Evolutionary conservation across 2,113 vertebrate species (phyloP), one percentile per base, ranked within the genome.

Genomic region (Rhombomys opimus): DNA sequence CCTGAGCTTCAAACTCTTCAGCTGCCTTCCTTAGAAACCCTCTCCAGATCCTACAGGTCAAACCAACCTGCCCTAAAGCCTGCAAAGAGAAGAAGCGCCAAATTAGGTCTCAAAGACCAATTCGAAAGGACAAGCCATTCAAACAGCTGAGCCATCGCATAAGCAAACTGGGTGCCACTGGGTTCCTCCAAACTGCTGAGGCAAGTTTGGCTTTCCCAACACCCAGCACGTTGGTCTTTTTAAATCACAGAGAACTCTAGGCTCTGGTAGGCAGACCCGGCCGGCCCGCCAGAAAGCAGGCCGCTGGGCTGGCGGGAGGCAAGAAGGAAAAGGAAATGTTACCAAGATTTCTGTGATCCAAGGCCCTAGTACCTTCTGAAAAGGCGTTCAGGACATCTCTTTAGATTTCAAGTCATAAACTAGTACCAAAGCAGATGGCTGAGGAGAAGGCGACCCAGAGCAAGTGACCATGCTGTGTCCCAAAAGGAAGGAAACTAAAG

Each of bases 191-290:
- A 95, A 91, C 50, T 93, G 90, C 92, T 70, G 90, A 54, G 50
- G 84, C 73, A 95, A 68, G 88, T 97, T 93, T 95, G 94, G 57
- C 84, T 96, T 95, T 82, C 84, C 94, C 88, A 97, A 81, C 70
- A 89, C 41, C 82, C 82, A 92, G 75, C 20, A 2, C 46, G 11
- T 52, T 59, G 2, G 1, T 89, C 81, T 93, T 93, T 87, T 93
- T 75, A 97, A 91, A 92, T 95, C 84, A 77, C 41, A 57, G 0
- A 15, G 90, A 67, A 41, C 54, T 73, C 5, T 32, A 1, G 54
- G 68, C 50, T 73, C 2, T 72, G 1, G 54, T 63, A 78, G n/a
- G 14, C 61, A 68, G 92, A 93, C 41, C 80, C 67, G 0, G 6
- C 30, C 0, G 23, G 89, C 57, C 57, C 4, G 46, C 82, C 57